Evolutionary conservation across 1,140 invertebrate species (phyloP), one percentile per base, ranked within the genome.

Genomic region (Drosophila melanogaster): DNA sequence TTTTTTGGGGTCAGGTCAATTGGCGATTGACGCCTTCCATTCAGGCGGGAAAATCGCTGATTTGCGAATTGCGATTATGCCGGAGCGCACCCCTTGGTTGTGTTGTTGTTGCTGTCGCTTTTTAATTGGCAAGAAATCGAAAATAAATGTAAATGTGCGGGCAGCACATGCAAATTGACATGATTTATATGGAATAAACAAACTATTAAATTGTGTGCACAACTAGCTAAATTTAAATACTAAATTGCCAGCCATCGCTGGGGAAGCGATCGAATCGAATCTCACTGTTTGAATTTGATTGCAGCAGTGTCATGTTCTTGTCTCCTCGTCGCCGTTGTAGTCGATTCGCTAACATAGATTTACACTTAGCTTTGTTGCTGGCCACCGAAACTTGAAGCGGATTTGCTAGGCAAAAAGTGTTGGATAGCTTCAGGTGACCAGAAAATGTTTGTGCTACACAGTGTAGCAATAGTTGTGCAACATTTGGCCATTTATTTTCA

Each of bases 271-370:
- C 43, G 71, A 43, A 56, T 51, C 43, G 71, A 43, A 44, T 62
- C 50, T 62, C 49, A 47, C 47, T 38, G 22, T 70, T 70, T 70
- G 37, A 56, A 49, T 70, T 70, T 70, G 67, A 70, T 70, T 70
- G 67, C 67, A 33, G 51, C 64, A 43, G 53, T 53, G 60, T 62
- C 67, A 72, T 81, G 73, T 81, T 77, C 50, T 65, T 62, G 43
- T 41, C 49, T 37, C 22, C 15, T 11, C 15, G 41, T 33, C 30
- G 26, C 14, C 8, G 47, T 37, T 61, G 55, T 38, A 47, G 55
- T 71, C 49, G 40, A 54, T 70, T 80, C 61, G 53, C 71, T 83
- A 62, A 83, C 75, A 83, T 75, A 30, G 79, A 78, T 83, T 83
- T 75, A 70, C 79, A 83, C 79, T 83, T 70, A 78, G 69, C 73